Base-by-base conservation (phyloP, 2,888 invertebrate species). In the Sipunculus nudus region DNA sequence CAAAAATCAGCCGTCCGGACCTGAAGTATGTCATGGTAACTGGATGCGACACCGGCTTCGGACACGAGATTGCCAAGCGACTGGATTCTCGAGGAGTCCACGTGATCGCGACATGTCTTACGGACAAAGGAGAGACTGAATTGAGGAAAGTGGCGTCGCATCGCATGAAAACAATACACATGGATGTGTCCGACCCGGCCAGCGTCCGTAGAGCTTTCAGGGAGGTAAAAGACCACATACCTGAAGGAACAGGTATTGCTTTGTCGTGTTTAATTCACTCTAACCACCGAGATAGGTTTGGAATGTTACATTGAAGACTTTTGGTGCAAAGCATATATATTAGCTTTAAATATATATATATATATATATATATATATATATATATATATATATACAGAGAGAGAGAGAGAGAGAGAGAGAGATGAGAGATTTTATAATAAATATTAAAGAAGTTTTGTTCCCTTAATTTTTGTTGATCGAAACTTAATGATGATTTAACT, bases 221-320 rank as follows among this genome's bases (percentile, higher is more conserved):
- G 19, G 31, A 46, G n/a, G 69, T 74, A 23, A 59, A 53, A 32
- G 32, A 41, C 16, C 29, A 28, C 1, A 39, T 75, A n/a, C 74
- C 74, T 1, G 13, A 46, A 21, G 63, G 55, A 6, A 65, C 56
- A 68, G 74, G 73, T 75, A 56, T n/a, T n/a, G n/a, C n/a, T n/a
- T n/a, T n/a, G n/a, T n/a, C n/a, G n/a, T n/a, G n/a, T n/a, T n/a
- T n/a, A n/a, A n/a, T n/a, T n/a, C n/a, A n/a, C n/a, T n/a, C n/a
- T n/a, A n/a, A n/a, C n/a, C n/a, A n/a, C n/a, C n/a, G n/a, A n/a
- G n/a, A n/a, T n/a, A n/a, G n/a, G n/a, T n/a, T n/a, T n/a, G n/a
- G n/a, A n/a, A n/a, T n/a, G n/a, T n/a, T n/a, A n/a, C n/a, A n/a
- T n/a, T n/a, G n/a, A n/a, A n/a, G n/a, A n/a, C n/a, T n/a, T n/a